Evolutionary conservation across 2,113 vertebrate species (phyloP), one percentile per base, ranked within the genome.

Genomic region (Salvelinus fontinalis): DNA sequence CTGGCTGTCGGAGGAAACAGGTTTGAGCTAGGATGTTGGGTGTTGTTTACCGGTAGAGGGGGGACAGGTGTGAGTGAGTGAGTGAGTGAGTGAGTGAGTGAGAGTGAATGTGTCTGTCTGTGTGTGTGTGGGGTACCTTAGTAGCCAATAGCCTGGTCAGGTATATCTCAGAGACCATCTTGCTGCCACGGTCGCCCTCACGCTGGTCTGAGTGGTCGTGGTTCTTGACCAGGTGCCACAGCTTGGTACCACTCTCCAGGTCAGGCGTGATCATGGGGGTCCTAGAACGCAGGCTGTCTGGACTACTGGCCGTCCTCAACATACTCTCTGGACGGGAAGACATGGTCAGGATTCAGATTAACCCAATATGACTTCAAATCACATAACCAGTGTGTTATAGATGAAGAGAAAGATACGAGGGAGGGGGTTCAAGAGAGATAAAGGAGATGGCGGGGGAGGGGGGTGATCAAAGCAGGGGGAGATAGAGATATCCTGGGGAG

Each of bases 121-220:
- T 62, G 54, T 76, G 67, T 62, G 54, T 60, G 39, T 11, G 39
- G 2, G 39, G 39, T 93, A 98, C 97, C 96, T 98, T 98, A 67
- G 97, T 98, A 83, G 97, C 97, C 67, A 99, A 86, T 81, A 99
- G 90, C n/a, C 98, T 93, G 0, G 97, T 99, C 90, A 99, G 92
- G 90, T 99, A 99, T 91, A 99, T 99, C 90, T 99, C 98, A 0
- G 98, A 99, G 44, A 99, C 98, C 98, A 99, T 99, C 93, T 99
- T 99, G 95, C 98, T 99, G 78, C 98, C 97, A 0, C 98, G 89
- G 92, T 99, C 98, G 0, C 97, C 98, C 83, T 99, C 97, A 0
- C 97, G 91, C 89, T 99, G 98, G 92, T 99, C 98, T 49, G 97
- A 93, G 91, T 99, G 98, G 91, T 99, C 97, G 0, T 99, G 98